Evolutionary conservation across 2,888 invertebrate genomes (phyloP), one percentile per base, ranked within the genome.

Genomic region (Tipula vernalis): DNA sequence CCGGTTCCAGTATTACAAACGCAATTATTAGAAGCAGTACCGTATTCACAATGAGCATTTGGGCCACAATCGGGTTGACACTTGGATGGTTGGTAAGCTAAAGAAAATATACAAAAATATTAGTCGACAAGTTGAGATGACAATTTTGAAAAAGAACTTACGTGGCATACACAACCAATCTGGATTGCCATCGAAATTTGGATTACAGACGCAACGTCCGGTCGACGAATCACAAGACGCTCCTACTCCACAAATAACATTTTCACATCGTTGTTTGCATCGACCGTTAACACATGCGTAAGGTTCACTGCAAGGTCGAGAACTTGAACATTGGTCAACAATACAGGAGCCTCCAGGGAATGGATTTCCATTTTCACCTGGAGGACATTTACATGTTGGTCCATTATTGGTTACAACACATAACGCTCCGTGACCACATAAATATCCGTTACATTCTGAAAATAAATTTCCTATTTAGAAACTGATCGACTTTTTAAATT

Each of bases 81-180:
- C 86, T 93, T 92, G 10, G 98, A 97, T 88, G 95, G 95, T 87
- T 94, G 93, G 88, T 96, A 93, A 41, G 97, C 96, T 96, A 91
- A 87, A 93, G 93, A 87, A 88, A 89, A 89, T 89, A 71, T 86
- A 86, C 83, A 88, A 88, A 89, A 89, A 88, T 83, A 87, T 87
- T 87, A 87, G 39, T 39, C 39, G 86, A 88, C 86, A 86, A 36
- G 57, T 44, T 44, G 42, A 15, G 5, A 85, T 3, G 3, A 12
- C 6, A 12, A 44, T 44, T 10, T 28, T 36, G 12, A 12, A 47
- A 18, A 71, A 36, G 3, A 88, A 95, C 96, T 95, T 94, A 96
- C 96, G 97, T 90, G 98, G 97, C 95, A 97, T 97, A 90, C 98
- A 98, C 86, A 98, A 93, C 39, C 97, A 92, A 90, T 97, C 96